These are phyloP conservation scores for Carcina quercana DNA, from an alignment of 2,888 invertebrate genomes.

Conservation along the genomic window DNA sequence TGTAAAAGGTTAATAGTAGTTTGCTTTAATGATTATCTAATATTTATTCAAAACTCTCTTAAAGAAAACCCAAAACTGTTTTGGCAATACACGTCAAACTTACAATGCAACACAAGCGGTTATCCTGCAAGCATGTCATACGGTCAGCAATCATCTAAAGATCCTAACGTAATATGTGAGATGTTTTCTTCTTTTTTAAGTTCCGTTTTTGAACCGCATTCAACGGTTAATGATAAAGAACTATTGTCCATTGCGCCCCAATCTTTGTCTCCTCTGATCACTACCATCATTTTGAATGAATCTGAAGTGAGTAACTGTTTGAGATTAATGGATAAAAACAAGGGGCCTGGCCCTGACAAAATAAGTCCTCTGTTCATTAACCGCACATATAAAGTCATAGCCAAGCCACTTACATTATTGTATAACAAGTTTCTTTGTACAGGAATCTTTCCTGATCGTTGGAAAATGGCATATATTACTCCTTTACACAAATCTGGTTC, in stretches of 20 bases:
- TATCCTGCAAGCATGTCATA: constrained; percentile 4
- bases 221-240: too few relatives aligned
- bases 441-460: constrained; percentile 3
- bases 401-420: not conserved
- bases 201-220: constrained; percentile 9
- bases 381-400: not conserved
- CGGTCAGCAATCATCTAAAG: not conserved
- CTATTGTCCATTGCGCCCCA: too few relatives aligned
- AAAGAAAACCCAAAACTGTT: constrained; percentile 4
- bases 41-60: constrained; percentile 4
- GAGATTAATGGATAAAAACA: not conserved
- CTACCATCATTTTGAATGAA: constrained; percentile 16
- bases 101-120: not conserved
- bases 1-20: constrained; percentile 4
- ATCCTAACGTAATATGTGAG: constrained; percentile 5
- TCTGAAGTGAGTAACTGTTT: constrained; percentile 21
- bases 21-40: constrained; percentile 3
- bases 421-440: not conserved
- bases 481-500: constrained; percentile 6
- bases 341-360: constrained; percentile 3
- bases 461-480: constrained; percentile 5
- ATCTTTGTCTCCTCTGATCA: not conserved
- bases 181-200: constrained; percentile 12
- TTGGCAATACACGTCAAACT: constrained; percentile 9
- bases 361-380: constrained; percentile 1